Base-by-base conservation (phyloP, 2,888 invertebrate genomes). In the Acanthopleura granulata region DNA sequence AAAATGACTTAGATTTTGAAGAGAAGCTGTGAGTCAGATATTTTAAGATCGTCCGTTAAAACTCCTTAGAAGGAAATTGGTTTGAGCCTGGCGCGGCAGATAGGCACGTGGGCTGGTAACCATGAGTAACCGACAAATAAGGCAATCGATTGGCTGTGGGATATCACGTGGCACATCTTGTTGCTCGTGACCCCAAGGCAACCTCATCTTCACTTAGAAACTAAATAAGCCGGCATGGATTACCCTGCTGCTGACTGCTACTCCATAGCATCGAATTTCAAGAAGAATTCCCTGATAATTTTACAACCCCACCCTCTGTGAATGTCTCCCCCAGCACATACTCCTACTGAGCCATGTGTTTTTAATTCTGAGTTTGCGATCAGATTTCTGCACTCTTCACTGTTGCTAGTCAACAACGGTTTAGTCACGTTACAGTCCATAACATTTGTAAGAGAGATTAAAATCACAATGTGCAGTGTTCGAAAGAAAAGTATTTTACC, bases 51-150 rank as follows among this genome's bases (percentile, higher is more conserved):
- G 18, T 27, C 4, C 3, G 66, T 27, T 66, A 22, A 27, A 66
- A 27, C 22, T 27, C 66, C 66, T 27, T 66, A 66, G 25, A 66
- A 66, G 66, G 66, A 25, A 22, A 66, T 66, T 27, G 25, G 66
- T 66, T 66, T 66, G 66, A 66, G 66, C 66, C 66, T 66, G 66
- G 66, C 66, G 66, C 66, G 66, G 66, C 16, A 6, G 29, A 66
- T 66, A 66, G 66, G 25, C 66, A 66, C 66, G 66, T 66, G 66
- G 66, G 66, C 25, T 22, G 25, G 66, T 57, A n/a, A n/a, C 66
- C 66, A 66, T 27, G 66, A 66, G 66, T 27, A 27, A 66, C 22
- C 29, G 66, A 66, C 66, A 66, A 66, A 66, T 66, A 66, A 27
- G 66, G 66, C 66, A 66, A 66, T 66, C 66, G 15, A 27, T 27